phyloP scores from a whole-genome alignment of 2,113 vertebrate genomes.

The Gobio gobio region DNA sequence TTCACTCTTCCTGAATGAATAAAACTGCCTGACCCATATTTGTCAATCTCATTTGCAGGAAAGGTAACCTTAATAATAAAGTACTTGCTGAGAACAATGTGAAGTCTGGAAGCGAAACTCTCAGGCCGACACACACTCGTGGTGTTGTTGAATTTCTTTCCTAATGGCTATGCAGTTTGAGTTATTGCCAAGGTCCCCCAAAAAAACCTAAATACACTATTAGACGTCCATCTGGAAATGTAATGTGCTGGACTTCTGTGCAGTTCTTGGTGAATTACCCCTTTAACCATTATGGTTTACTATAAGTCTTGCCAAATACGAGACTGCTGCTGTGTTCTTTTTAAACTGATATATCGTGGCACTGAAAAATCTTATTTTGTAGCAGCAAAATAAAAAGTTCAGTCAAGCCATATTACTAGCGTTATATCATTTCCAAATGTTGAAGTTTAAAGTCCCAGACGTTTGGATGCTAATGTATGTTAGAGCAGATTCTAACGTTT shows the following conservation, averaged over 20 bases:
- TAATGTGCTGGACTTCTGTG: conserved; percentile 49
- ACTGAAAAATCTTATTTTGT: conserved; percentile 48
- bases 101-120: conserved; percentile 44
- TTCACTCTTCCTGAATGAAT: conserved; percentile 58
- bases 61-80: conserved; percentile 58
- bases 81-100: conserved; percentile 46
- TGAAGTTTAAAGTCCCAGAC: not conserved
- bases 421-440: not conserved
- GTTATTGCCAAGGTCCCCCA: conserved; percentile 54
- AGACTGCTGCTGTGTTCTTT: conserved; percentile 51
- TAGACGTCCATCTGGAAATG: conserved; percentile 65
- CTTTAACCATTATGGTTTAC: conserved; percentile 57
- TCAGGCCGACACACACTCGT: conserved; percentile 48
- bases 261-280: conserved; percentile 54
- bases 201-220: conserved; percentile 60
- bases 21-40: conserved; percentile 55
- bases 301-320: conserved; percentile 58
- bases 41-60: conserved; percentile 59
- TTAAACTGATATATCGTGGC: conserved; percentile 33
- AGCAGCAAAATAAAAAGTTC: conserved; percentile 50
- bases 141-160: conserved; percentile 47
- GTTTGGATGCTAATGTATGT: not conserved
- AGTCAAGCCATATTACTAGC: not conserved
- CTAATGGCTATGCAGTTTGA: conserved; percentile 57
- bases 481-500: not conserved